Base-by-base conservation (phyloP, 2,113 vertebrate genomes). In the Meriones unguiculatus region DNA sequence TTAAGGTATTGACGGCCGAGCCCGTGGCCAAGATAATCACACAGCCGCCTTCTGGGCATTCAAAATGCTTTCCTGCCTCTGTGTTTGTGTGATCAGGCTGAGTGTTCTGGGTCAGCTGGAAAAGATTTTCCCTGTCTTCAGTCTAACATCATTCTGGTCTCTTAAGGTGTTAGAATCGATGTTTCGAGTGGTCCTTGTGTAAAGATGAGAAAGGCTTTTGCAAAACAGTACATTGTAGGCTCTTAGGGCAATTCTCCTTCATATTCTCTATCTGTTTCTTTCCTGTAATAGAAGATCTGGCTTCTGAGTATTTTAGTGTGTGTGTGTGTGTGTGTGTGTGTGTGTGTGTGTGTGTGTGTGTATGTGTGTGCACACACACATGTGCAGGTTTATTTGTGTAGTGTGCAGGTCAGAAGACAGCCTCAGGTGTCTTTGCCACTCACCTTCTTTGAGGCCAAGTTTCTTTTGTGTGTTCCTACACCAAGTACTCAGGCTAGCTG, bases 1-100 rank as follows among this genome's bases (percentile, higher is more conserved):
- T 97, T 50, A 98, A 99, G 99, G 99, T 99, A 98, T 46, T 38
- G 87, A 95, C 80, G 17, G n/a, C 93, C 64, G 20, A 38, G 15
- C 9, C 46, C 9, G 5, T 30, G 0, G 85, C 73, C 80, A 50
- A 64, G 85, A 52, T 54, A 38, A 59, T 65, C 94, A 24, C 90
- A 52, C 72, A 22, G 59, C 77, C 28, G 69, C 65, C 57, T 50
- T 35, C 32, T 52, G 28, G 80, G 90, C 20, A 4, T 12, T 62
- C 62, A 24, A 54, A 81, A 96, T 13, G 57, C 35, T 78, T 93
- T 82, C 81, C 50, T 62, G 7, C 67, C 70, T 90, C 76, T 57
- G 38, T 32, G 0, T 77, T 70, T 88, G 70, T 73, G 32, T 64
- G 54, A 30, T 75, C 59, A 81, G 85, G 50, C 54, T 35, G n/a